A percentile compares a stretch with the other conserved stretches of the same genome.
phyloP scores from a whole-genome alignment of 2,113 vertebrate species.

The Triplophysa rosa region DNA sequence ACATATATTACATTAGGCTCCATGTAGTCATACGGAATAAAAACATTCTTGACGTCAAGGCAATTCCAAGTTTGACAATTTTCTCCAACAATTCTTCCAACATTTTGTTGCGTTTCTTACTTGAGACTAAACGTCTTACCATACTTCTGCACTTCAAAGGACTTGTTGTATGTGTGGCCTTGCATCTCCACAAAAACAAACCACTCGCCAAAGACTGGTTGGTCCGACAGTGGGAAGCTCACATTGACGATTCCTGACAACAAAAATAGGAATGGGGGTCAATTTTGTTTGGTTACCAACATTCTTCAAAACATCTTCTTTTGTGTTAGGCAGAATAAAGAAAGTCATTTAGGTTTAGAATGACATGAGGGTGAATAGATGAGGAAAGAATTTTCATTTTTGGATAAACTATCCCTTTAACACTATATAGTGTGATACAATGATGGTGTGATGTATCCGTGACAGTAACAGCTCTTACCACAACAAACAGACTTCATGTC shows the following conservation, averaged over 20 bases:
- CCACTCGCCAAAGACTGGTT: conserved; percentile 92
- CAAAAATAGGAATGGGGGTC: conserved; percentile 7
- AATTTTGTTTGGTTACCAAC: too few species aligned
- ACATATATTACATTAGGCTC: too few species aligned
- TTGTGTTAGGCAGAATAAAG: too few species aligned
- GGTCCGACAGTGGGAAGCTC: conserved; percentile 91
- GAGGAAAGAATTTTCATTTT: too few species aligned
- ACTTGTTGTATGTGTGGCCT: conserved; percentile 87
- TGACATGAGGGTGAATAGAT: too few species aligned
- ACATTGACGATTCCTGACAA: conserved; percentile 83
- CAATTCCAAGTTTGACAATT: background rate
- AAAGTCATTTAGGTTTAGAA: too few species aligned
- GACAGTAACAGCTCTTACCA: conserved; percentile 70
- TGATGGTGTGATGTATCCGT: background rate
- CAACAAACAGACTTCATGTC: conserved; percentile 81
- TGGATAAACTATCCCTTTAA: background rate
- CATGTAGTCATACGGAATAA: too few species aligned
- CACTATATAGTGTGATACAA: background rate
- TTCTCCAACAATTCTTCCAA: background rate
- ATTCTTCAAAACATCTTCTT: too few species aligned
- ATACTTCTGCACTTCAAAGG: conserved; percentile 93
- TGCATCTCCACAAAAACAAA: conserved; percentile 87
- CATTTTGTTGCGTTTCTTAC: background rate
- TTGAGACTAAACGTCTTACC: conserved; percentile 72
- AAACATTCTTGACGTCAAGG: background rate